Evolutionary conservation across 2,797 vertebrate species (phyloP), one percentile per base, ranked within the genome.

Genomic region (Tarsius wallacei): DNA sequence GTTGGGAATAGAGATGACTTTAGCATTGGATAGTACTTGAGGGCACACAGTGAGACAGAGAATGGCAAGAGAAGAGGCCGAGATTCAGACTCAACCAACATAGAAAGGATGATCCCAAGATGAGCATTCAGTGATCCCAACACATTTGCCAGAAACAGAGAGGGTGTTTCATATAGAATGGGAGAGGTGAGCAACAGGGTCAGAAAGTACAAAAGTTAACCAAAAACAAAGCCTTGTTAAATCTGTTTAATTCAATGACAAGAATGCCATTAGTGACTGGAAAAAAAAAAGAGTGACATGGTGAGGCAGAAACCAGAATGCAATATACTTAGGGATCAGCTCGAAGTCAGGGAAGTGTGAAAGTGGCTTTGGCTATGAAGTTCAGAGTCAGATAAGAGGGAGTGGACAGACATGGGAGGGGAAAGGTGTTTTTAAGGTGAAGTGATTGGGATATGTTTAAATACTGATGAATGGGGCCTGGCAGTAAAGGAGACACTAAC

Each of bases 331-430:
- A n/a, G 31, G 22, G 36, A 0, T 49, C 36, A 47, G 21, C 10
- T 13, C 12, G 28, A 77, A 51, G 11, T 8, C 21, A 90, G 31
- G 17, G 17, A 71, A 11, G 71, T 22, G 19, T 63, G 22, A 68
- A 49, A 80, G 12, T 31, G n/a, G 63, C 17, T 51, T 51, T 80
- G 8, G 4, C 15, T 76, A 31, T 26, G 42, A 87, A 42, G 11
- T 71, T 87, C 33, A 59, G 66, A 42, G 68, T 91, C 77, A 82
- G 49, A 66, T 83, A 19, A n/a, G 55, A 84, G 28, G 22, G 66
- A 22, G 12, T 63, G 51, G 55, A 61, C 8, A 8, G 5, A 7
- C 10, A 3, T 22, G 33, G 13, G 24, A 64, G 1, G 24, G 8
- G 19, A 33, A 33, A 5, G 1, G 31, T 9, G 7, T 70, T 68